A percentile compares a stretch with the other conserved stretches of the same genome.
These are phyloP conservation scores for Lochmaea capreae DNA, from an alignment of 2,888 invertebrate genomes.

Conservation along the genomic window DNA sequence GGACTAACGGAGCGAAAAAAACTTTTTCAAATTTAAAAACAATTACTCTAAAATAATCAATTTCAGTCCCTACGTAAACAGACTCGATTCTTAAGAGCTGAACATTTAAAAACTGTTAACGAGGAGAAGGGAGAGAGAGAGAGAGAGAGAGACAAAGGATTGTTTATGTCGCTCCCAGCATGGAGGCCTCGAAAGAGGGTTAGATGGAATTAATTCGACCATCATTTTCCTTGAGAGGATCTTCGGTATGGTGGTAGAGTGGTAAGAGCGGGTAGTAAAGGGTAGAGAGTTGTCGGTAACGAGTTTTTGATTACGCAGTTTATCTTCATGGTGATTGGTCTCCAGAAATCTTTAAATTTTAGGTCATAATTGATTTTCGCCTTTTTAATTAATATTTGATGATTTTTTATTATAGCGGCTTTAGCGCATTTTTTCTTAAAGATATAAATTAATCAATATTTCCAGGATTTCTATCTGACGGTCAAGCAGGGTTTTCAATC, in stretches of 20 bases:
- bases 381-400: not conserved
- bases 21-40: constrained; percentile 30
- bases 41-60: constrained; percentile 34
- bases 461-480: no score
- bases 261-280: constrained; percentile 25
- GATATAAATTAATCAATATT: no score
- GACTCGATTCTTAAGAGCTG: constrained; percentile 34
- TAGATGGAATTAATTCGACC: constrained; percentile 51
- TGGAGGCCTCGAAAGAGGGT: constrained; percentile 42
- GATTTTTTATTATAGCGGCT: not conserved
- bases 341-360: constrained; percentile 1
- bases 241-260: constrained; percentile 31
- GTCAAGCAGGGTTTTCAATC: no score
- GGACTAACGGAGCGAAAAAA: constrained; percentile 5
- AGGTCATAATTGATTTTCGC: not conserved
- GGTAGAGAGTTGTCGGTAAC: constrained; percentile 51
- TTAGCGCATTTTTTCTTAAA: no score
- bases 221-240: constrained; percentile 48
- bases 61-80: constrained; percentile 19
- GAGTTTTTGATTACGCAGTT: constrained; percentile 62
- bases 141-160: constrained; percentile 44
- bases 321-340: constrained; percentile 53
- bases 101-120: constrained; percentile 48
- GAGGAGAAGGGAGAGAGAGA: constrained; percentile 42
- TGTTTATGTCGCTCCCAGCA: constrained; percentile 46